phyloP scores from a whole-genome alignment of 2,888 invertebrate species.

The Silvanus unidentatus region DNA sequence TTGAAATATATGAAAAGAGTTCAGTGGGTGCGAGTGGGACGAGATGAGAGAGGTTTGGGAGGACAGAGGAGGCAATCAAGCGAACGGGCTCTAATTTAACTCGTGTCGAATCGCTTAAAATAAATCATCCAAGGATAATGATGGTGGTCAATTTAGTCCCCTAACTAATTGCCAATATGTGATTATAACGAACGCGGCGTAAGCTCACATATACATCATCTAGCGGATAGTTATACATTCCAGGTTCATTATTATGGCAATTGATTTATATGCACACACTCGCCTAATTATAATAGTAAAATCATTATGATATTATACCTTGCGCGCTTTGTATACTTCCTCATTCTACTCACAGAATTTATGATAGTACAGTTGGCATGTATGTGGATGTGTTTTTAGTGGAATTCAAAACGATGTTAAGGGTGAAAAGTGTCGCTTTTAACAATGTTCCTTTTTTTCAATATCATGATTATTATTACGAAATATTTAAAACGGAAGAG shows the following conservation, averaged over 20 bases:
- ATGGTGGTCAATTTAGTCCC: constrained; percentile 47
- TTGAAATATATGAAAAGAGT: no score
- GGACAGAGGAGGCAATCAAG: constrained; percentile 17
- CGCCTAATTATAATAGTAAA: constrained; percentile 8
- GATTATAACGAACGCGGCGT: constrained; percentile 45
- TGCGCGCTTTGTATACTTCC: no score
- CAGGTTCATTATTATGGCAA: constrained; percentile 18
- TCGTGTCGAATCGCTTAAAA: constrained; percentile 45
- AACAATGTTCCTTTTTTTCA: no score
- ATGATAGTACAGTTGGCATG: no score
- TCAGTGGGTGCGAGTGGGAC: not conserved
- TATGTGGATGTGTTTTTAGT: no score
- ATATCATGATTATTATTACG: no score
- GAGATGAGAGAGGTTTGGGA: not conserved
- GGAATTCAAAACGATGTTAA: no score
- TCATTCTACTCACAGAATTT: not conserved
- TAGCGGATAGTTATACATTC: constrained; percentile 10
- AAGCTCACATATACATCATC: constrained; percentile 38
- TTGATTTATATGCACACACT: constrained; percentile 16
- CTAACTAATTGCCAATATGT: constrained; percentile 48
- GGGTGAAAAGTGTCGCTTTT: no score
- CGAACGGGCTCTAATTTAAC: constrained; percentile 39
- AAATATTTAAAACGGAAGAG: no score
- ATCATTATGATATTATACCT: not conserved
- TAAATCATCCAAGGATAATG: constrained; percentile 48